Evolutionary conservation across 2,888 invertebrate genomes (phyloP), one percentile per base, ranked within the genome.

Genomic region (Cremastobaeus sp.): DNA sequence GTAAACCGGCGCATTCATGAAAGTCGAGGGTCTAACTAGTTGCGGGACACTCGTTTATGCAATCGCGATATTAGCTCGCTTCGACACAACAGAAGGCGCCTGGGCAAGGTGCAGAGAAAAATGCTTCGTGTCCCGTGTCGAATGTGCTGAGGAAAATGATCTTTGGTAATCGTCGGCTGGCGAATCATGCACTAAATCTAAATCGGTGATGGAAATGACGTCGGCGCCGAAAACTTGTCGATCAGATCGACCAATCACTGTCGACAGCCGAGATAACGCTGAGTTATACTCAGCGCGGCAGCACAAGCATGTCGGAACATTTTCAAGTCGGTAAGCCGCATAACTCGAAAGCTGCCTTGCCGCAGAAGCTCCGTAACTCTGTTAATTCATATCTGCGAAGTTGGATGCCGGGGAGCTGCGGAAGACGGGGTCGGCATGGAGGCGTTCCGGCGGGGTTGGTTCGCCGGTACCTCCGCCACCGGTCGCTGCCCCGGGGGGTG

Each of bases 381-480:
- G 86, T 86, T 86, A 86, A 86, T 86, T 86, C 86, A 86, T 86
- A 87, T 85, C 86, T 83, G 79, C 79, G 81, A 86, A 87, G 84
- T 86, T 86, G 79, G 81, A 78, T 32, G 54, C 47, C 45, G 59
- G 69, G 60, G 68, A 59, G 52, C 55, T 64, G 55, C 60, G 69
- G 69, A 72, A 76, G 69, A 65, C 72, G 55, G 74, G 76, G 57
- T 48, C 62, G 64, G 60, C 39, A 35, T 45, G 59, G 76, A 68
- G 72, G 76, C 72, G 75, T 75, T 75, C 65, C 72, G 72, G 59
- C 57, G 43, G 65, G 72, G 72, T 62, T 73, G 66, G 55, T 73
- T 76, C 71, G 62, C 64, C 71, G 74, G 76, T 78, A 77, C 76
- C 77, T 75, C 81, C 76, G 72, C 79, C 77, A 73, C 41, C 66